A percentile compares a stretch with the other conserved stretches of the same genome.
These are phyloP conservation scores for Eupithecia insigniata DNA, from an alignment of 2,888 invertebrate genomes.

Conservation along the genomic window DNA sequence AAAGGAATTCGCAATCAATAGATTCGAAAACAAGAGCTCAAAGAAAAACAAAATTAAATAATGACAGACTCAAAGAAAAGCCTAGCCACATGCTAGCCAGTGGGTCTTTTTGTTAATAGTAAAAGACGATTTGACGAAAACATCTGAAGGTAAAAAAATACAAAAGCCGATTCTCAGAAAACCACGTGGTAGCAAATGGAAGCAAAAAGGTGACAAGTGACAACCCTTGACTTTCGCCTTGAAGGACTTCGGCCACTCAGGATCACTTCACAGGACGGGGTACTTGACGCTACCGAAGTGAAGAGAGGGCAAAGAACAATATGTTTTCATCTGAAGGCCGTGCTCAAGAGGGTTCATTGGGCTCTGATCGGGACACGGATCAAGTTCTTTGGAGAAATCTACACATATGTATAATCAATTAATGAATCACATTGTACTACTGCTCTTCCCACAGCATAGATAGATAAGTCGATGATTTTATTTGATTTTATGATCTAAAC, in stretches of 20 bases:
- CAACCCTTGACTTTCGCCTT: conserved; percentile 4
- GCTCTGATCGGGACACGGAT: neutral
- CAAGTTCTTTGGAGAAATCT: neutral
- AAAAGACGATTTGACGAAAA: neutral
- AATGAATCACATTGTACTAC: neutral
- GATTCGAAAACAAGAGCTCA: neutral
- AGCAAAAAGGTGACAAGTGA: conserved; percentile 8
- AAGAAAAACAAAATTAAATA: too few species aligned
- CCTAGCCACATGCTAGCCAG: neutral
- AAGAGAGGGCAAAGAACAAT: conserved; percentile 3
- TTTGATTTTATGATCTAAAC: too few species aligned
- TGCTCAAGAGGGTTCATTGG: neutral
- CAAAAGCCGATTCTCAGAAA: neutral
- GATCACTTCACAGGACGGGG: conserved; percentile 7
- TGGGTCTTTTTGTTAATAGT: neutral
- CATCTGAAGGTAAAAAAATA: neutral
- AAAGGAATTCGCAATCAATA: neutral
- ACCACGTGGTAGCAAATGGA: neutral
- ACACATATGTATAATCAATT: neutral
- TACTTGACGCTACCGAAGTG: conserved; percentile 3
- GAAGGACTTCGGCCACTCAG: conserved; percentile 4
- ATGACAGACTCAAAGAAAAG: neutral
- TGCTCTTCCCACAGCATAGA: too few species aligned
- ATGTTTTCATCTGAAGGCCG: conserved; percentile 4
- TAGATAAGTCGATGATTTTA: too few species aligned